Evolutionary conservation across 2,888 invertebrate species (phyloP).

Genomic region (Ptychoptera contaminata): DNA sequence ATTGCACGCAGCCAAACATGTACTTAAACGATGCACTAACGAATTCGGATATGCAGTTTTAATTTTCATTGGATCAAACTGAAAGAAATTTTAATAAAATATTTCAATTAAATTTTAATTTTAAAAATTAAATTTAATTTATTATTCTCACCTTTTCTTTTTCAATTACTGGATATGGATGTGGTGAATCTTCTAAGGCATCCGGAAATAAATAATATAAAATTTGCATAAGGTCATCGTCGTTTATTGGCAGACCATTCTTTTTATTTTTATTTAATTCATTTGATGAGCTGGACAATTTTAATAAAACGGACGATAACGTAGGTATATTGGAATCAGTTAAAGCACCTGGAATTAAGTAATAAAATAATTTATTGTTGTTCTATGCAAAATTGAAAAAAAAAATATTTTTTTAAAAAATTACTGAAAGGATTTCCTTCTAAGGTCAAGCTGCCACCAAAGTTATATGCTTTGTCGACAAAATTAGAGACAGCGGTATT

Average conservation of each 20-base stretch:
- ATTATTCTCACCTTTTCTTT: slow-evolving; percentile 27
- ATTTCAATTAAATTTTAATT: neutral
- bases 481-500: too few relatives aligned
- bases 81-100: slow-evolving; percentile 15
- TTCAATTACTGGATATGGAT: slow-evolving; percentile 30
- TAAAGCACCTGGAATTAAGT: neutral
- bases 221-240: slow-evolving; percentile 57
- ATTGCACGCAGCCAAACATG: slow-evolving; percentile 54
- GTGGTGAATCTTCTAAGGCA: slow-evolving; percentile 48
- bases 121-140: slow-evolving; percentile 31
- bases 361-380: too few relatives aligned
- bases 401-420: too few relatives aligned
- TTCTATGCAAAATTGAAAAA: too few relatives aligned
- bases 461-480: too few relatives aligned
- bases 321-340: slow-evolving; percentile 62
- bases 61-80: slow-evolving; percentile 38
- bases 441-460: too few relatives aligned
- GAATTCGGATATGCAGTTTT: slow-evolving; percentile 67
- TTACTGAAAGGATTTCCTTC: too few relatives aligned
- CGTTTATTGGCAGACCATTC: slow-evolving; percentile 62
- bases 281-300: too few relatives aligned
- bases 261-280: slow-evolving; percentile 29
- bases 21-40: slow-evolving; percentile 65
- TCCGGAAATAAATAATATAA: slow-evolving; percentile 79
- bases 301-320: slow-evolving; percentile 35